Percentiles rank a stretch among this genome's conserved stretches.
phyloP scores from a whole-genome alignment of 2,113 vertebrate genomes.

The Ardeotis arabs region DNA sequence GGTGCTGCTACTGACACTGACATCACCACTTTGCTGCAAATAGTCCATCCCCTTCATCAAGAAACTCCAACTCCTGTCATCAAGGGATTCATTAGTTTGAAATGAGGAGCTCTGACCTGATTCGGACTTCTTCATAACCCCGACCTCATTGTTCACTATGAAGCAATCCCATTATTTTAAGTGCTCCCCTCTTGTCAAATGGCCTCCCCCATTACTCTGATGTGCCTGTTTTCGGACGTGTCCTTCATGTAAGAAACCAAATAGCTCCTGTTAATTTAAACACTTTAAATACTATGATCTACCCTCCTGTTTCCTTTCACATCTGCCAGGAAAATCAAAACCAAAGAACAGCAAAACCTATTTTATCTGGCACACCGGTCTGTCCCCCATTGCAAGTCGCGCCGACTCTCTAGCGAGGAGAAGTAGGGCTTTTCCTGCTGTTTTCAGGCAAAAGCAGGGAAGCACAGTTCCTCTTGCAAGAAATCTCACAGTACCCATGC shows the following conservation, averaged over 20 bases:
- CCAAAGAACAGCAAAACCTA: neutral
- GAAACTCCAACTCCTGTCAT: neutral
- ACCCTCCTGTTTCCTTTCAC: neutral
- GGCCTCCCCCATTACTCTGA: neutral
- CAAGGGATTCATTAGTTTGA: conserved; percentile 41
- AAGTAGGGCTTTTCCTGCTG: neutral
- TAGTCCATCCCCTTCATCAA: neutral
- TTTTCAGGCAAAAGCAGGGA: neutral
- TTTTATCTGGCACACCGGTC: neutral
- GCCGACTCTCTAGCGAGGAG: rapidly evolving
- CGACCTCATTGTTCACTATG: neutral
- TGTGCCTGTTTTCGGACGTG: neutral
- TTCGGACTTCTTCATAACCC: neutral
- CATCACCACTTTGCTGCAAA: conserved; percentile 16
- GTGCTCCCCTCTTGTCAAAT: neutral
- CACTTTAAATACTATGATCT: neutral
- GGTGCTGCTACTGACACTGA: neutral
- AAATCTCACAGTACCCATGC: neutral
- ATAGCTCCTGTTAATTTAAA: neutral
- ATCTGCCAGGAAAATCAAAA: neutral
- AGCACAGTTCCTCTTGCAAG: neutral
- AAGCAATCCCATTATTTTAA: conserved; percentile 25
- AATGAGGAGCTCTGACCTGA: conserved; percentile 20
- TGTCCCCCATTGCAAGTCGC: rapidly evolving
- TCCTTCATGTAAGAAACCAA: neutral